These are phyloP conservation scores for Sebastiscus tertius DNA, from an alignment of 2,797 vertebrate genomes.

Conservation along the genomic window DNA sequence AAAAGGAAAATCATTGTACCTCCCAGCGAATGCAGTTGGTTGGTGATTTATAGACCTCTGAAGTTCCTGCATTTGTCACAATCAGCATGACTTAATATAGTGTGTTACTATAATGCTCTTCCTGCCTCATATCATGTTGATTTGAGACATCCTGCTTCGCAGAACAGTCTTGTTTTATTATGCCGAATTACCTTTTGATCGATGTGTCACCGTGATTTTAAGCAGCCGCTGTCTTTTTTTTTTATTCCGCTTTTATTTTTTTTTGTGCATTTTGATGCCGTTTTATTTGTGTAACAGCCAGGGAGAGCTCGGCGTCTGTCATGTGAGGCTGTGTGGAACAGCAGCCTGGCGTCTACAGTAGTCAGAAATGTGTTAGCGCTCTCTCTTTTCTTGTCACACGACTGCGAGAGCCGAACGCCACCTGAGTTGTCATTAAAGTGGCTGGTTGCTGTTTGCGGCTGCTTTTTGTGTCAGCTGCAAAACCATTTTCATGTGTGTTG, in stretches of 20 bases:
- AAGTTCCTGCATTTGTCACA: constrained; percentile 69
- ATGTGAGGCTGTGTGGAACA: constrained; percentile 47
- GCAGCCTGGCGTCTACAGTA: constrained; percentile 51
- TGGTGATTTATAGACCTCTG: constrained; percentile 69
- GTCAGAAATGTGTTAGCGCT: constrained; percentile 47
- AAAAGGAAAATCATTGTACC: constrained; percentile 63
- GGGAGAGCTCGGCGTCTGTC: constrained; percentile 48
- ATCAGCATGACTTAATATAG: constrained; percentile 64
- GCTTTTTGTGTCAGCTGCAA: constrained; percentile 13
- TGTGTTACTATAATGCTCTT: constrained; percentile 35
- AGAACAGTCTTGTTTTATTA: constrained; percentile 42
- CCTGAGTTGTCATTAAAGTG: constrained; percentile 65
- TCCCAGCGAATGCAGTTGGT: constrained; percentile 57
- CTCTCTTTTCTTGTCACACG: constrained; percentile 33
- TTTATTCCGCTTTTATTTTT: constrained; percentile 11
- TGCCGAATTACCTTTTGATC: constrained; percentile 48
- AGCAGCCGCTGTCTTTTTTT: constrained; percentile 8
- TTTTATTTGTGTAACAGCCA: constrained; percentile 43
- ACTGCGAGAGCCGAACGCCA: constrained; percentile 46
- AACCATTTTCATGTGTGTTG: constrained; percentile 29
- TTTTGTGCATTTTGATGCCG: constrained; percentile 24
- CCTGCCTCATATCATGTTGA: constrained; percentile 49
- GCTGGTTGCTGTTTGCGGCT: constrained; percentile 36
- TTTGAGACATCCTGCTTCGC: constrained; percentile 30
- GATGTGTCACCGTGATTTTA: constrained; percentile 30